phyloP scores from a whole-genome alignment of 2,797 vertebrate genomes.

The Rhynchonycteris naso region DNA sequence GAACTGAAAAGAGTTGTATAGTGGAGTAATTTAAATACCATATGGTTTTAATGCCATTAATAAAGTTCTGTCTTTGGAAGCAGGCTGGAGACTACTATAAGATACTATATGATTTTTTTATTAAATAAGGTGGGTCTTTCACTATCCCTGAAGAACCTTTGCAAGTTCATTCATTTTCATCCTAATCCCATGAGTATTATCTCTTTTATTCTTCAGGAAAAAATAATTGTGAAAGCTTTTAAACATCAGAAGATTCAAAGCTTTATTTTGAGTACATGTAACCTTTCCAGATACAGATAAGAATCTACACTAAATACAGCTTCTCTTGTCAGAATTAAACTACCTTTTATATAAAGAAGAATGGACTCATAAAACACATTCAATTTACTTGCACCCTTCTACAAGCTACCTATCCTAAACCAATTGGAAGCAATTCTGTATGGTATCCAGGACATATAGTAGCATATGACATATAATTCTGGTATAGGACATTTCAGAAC shows the following conservation, averaged over 20 bases:
- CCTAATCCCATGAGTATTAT: background rate
- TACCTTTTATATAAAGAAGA: background rate
- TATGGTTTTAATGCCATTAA: background rate
- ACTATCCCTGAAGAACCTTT: background rate
- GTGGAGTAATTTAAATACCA: slow-evolving; percentile 1
- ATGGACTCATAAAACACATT: background rate
- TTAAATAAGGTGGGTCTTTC: background rate
- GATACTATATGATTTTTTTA: background rate
- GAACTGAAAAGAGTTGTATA: background rate
- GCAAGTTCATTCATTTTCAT: background rate
- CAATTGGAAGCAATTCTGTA: background rate
- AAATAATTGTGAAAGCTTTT: slow-evolving; percentile 3
- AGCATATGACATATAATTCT: background rate
- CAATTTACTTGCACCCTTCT: background rate
- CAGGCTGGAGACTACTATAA: background rate
- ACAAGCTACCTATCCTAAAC: background rate
- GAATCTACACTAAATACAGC: background rate
- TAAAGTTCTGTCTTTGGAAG: background rate
- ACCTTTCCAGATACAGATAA: background rate
- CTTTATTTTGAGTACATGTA: background rate
- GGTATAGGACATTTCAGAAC: background rate
- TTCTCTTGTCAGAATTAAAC: slow-evolving; percentile 9
- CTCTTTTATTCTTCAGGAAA: slow-evolving; percentile 26
- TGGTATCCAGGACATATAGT: background rate
- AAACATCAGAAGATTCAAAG: slow-evolving; percentile 15